These are phyloP conservation scores for Bursaphelenchus okinawaensis DNA, from an alignment of 2,888 invertebrate species.

Conservation along the genomic window DNA sequence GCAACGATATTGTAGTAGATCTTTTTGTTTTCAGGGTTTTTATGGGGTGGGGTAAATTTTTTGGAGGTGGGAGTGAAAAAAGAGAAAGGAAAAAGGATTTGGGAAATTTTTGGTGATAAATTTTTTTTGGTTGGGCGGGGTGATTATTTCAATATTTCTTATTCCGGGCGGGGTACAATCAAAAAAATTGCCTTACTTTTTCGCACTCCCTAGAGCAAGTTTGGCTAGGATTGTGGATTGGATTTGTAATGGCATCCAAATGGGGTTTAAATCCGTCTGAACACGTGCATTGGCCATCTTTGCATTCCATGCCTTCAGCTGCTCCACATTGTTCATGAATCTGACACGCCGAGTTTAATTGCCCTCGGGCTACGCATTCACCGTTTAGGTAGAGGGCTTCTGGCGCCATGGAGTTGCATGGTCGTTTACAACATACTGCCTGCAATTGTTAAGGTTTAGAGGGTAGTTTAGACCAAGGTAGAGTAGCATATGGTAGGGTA, in stretches of 20 bases:
- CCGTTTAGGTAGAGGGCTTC: conserved; percentile 55
- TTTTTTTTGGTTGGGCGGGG: neutral
- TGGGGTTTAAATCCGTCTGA: conserved; percentile 49
- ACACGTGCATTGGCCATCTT: conserved; percentile 52
- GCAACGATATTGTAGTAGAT: conserved; percentile 12
- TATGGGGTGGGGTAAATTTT: conserved; percentile 7
- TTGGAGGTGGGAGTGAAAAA: too few species aligned
- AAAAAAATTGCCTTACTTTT: conserved; percentile 21
- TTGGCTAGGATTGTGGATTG: conserved; percentile 53
- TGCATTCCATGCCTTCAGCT: conserved; percentile 56
- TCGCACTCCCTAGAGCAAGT: conserved; percentile 50
- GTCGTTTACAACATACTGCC: conserved; percentile 55
- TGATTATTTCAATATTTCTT: too few species aligned
- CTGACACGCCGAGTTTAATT: conserved; percentile 48
- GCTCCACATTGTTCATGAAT: conserved; percentile 53
- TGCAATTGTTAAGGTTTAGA: conserved; percentile 19
- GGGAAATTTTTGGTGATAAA: neutral
- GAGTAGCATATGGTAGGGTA: too few species aligned
- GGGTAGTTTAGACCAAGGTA: too few species aligned
- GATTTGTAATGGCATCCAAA: conserved; percentile 51
- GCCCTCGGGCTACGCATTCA: conserved; percentile 53
- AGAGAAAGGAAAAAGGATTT: neutral
- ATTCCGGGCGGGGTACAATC: too few species aligned
- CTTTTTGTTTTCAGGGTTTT: too few species aligned
- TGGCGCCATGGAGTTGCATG: conserved; percentile 56